Evolutionary conservation across 2,113 vertebrate species (phyloP).

Genomic region (Enhydra lutris): DNA sequence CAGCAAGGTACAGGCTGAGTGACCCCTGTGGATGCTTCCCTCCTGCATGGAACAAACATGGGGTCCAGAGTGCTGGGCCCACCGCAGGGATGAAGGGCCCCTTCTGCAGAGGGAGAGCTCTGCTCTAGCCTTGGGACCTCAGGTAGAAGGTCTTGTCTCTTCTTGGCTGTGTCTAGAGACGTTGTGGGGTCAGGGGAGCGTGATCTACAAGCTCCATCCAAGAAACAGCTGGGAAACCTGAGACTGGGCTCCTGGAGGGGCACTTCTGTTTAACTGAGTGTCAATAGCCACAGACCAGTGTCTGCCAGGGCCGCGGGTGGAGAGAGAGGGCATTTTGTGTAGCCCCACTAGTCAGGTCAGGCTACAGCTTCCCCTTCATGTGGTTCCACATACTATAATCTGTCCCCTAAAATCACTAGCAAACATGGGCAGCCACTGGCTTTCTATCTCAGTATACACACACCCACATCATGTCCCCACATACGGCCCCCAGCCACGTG

Average conservation of each 20-base stretch:
- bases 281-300: not conserved
- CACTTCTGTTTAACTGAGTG: not conserved
- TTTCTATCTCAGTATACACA: not conserved
- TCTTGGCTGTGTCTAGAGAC: not conserved
- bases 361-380: not conserved
- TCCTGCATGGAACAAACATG: accelerated
- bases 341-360: not conserved
- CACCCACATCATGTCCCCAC: not conserved
- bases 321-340: not conserved
- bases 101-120: not conserved
- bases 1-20: not conserved
- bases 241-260: not conserved
- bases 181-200: not conserved
- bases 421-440: not conserved
- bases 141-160: not conserved
- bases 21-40: not conserved
- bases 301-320: not conserved
- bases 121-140: not conserved
- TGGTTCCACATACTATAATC: accelerated
- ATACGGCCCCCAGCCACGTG: too few relatives aligned
- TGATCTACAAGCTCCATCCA: not conserved
- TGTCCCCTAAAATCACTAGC: not conserved
- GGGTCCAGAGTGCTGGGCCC: not conserved
- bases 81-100: not conserved
- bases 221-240: not conserved